A percentile compares a stretch with the other conserved stretches of the same genome.
Evolutionary conservation across 1,140 invertebrate species (phyloP).

Genomic region (Trachymyrmex cornetzi): DNA sequence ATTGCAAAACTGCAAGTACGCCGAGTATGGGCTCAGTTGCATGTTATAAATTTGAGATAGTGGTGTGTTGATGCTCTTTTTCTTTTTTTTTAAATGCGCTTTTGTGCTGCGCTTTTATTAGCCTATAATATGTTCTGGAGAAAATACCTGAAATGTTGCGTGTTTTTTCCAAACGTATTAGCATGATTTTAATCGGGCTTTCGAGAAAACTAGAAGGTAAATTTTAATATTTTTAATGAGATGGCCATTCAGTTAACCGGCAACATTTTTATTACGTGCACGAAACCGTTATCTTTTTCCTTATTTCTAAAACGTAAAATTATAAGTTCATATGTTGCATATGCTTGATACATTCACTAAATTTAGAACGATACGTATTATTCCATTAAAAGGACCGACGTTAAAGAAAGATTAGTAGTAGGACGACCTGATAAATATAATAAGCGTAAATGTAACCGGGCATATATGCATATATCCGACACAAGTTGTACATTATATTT

Average conservation of each 20-base stretch:
- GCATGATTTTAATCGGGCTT: conserved; percentile 30
- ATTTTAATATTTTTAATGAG: conserved; percentile 44
- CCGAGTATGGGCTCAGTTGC: background rate
- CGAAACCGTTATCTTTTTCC: conserved; percentile 26
- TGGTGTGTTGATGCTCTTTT: background rate
- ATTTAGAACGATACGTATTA: background rate
- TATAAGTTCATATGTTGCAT: background rate
- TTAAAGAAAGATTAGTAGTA: background rate
- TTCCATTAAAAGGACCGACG: background rate
- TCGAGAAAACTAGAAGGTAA: background rate
- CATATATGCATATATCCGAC: background rate
- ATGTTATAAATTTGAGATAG: conserved; percentile 18
- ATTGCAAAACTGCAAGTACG: background rate
- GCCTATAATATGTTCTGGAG: background rate
- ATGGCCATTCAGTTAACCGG: background rate
- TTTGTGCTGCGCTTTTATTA: background rate
- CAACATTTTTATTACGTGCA: conserved; percentile 27
- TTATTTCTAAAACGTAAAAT: conserved; percentile 2
- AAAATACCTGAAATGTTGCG: conserved; percentile 17
- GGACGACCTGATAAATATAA: conserved; percentile 1
- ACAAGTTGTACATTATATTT: background rate
- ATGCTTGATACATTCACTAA: background rate
- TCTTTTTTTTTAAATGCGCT: background rate
- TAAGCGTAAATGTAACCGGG: conserved; percentile 4
- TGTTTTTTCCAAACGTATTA: conserved; percentile 25